phyloP scores from a whole-genome alignment of 2,888 invertebrate species.

The Bombylius discolor region DNA sequence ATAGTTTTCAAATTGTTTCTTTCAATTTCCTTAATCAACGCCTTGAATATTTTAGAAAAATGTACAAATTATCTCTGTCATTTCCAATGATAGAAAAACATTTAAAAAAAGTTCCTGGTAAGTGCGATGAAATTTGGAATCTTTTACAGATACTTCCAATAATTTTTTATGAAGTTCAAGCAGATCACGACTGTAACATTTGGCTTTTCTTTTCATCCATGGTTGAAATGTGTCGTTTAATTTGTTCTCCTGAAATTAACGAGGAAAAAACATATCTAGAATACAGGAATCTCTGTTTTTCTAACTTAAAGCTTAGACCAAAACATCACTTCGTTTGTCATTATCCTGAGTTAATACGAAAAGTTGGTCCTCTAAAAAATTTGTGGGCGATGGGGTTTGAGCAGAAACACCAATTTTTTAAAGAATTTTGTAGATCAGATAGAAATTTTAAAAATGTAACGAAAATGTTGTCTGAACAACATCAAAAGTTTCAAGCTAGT shows the following conservation, averaged over 20 bases:
- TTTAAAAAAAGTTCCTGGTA: neutral
- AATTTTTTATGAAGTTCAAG: neutral
- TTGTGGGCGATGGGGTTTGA: slow-evolving; percentile 18
- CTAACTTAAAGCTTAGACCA: slow-evolving; percentile 6
- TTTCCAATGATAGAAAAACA: neutral
- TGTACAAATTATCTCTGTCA: neutral
- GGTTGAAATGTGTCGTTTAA: slow-evolving; percentile 2
- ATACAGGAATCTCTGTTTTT: slow-evolving; percentile 5
- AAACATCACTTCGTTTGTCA: slow-evolving; percentile 13
- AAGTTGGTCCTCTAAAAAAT: slow-evolving; percentile 10
- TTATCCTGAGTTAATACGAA: slow-evolving; percentile 11
- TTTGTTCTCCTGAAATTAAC: neutral
- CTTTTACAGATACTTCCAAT: neutral
- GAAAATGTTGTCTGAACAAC: neutral
- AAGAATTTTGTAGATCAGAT: slow-evolving; percentile 10
- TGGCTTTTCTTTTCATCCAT: neutral
- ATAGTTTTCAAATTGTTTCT: neutral
- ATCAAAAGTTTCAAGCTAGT: slow-evolving; percentile 1
- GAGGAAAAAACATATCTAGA: neutral
- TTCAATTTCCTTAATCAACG: neutral
- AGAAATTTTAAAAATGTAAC: slow-evolving; percentile 16
- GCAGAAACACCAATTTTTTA: slow-evolving; percentile 20
- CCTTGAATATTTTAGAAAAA: neutral
- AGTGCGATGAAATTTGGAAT: neutral
- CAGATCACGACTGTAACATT: neutral